Evolutionary conservation across 2,888 invertebrate species (phyloP), one percentile per base, ranked within the genome.

Genomic region (Eretmocerus hayati): DNA sequence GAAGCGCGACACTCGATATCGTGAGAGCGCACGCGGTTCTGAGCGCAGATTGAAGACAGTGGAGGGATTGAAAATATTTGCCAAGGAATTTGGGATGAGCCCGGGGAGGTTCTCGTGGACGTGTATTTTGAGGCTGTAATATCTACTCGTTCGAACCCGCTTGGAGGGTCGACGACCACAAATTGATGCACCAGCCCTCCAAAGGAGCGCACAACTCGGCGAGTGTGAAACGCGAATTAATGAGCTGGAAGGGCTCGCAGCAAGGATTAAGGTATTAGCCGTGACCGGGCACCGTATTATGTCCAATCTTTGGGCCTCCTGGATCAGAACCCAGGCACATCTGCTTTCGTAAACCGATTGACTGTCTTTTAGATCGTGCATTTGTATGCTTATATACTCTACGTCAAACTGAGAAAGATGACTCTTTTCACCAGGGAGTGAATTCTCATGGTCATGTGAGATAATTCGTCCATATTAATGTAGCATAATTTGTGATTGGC

Each of bases 201-300:
- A 6, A 9, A 22, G 20, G 21, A n/a, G 37, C 37, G 19, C 4
- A 5, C 5, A 26, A 16, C 39, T 8, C 31, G 37, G 19, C 32
- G 16, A 33, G 46, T 39, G 46, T 23, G 33, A 46, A 46, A 46
- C 31, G 23, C 39, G 39, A 39, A 31, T 39, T 46, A 46, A 46
- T 46, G 46, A 45, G 40, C 43, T 38, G 50, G 43, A 40, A 45
- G 39, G 55, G 50, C 57, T 56, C 56, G 45, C 19, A 57, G n/a
- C n/a, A n/a, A n/a, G n/a, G 55, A 58, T 42, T 35, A 35, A 23
- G 33, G 42, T 16, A 42, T 41, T 42, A 42, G 42, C 42, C 22
- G 9, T 16, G 31, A 42, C 8, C 30, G 22, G 31, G 26, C 40
- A 2, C 20, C n/a, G 16, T 30, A 13, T 30, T 30, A 8, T 30